Conservation (phyloP, 1,140 invertebrate genomes). For the Pinna nobilis region DNA sequence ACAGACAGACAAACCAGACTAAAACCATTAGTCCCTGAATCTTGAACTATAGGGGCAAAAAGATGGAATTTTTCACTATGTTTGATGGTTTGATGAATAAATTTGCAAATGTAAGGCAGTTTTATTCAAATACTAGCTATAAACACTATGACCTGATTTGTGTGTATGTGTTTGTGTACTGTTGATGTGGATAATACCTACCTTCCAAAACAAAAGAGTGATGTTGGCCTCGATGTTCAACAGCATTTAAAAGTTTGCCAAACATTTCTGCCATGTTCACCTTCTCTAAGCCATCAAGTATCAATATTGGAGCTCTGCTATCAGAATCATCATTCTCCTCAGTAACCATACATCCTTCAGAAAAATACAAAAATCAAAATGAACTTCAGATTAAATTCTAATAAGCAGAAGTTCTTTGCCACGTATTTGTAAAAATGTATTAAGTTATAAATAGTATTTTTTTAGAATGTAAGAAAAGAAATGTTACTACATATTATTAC, state of each 20-base stretch:
- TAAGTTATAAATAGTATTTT: too few relatives aligned
- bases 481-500: too few relatives aligned
- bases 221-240: constrained; percentile 65
- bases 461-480: too few relatives aligned
- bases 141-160: constrained; percentile 1
- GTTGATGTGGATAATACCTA: constrained; percentile 14
- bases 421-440: too few relatives aligned
- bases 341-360: constrained; percentile 55
- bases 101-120: too few relatives aligned
- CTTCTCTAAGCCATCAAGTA: constrained; percentile 67
- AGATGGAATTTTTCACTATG: too few relatives aligned
- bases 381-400: too few relatives aligned
- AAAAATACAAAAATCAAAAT: neutral
- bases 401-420: too few relatives aligned
- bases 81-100: too few relatives aligned
- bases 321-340: constrained; percentile 33
- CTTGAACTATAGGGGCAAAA: too few relatives aligned
- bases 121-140: neutral
- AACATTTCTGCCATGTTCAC: constrained; percentile 64
- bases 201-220: constrained; percentile 58
- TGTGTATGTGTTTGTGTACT: neutral
- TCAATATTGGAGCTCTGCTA: constrained; percentile 54
- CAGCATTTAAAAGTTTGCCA: constrained; percentile 59
- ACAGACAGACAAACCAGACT: too few relatives aligned
- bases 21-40: too few relatives aligned